Evolutionary conservation across 1,140 invertebrate genomes (phyloP), one percentile per base, ranked within the genome.

Genomic region (Dermatophagoides farinae): DNA sequence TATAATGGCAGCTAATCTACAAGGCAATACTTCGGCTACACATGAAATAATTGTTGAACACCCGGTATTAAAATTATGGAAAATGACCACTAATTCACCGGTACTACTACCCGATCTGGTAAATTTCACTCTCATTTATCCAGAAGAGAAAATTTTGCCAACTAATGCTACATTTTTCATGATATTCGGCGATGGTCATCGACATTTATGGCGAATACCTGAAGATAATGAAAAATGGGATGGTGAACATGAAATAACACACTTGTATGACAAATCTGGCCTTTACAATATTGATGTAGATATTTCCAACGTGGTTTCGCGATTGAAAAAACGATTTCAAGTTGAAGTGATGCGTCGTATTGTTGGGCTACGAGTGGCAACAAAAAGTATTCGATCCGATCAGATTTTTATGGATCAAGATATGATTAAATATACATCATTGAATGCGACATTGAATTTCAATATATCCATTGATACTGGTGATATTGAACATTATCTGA

Each of bases 151-250:
- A 6, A 53, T 50, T 22, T 57, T 68, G 23, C 67, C 67, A n/a
- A 66, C 67, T 1, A 67, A 68, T 64, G 66, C 64, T n/a, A 67
- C 64, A 20, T 61, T 61, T 25, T 23, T 61, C 1, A 63, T 68
- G 37, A 61, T 60, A 39, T 68, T 67, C 57, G 67, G 67, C 23
- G 67, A 68, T 58, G 64, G 65, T 12, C 61, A 62, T 50, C 58
- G 53, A 11, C 53, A 57, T 23, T 62, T 64, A 18, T 67, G 65
- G 66, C 60, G 60, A 39, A 58, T 68, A 54, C 66, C 66, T 11
- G 67, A 67, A 46, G 31, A 49, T 22, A 22, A 20, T 25, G 62
- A 18, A 23, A 55, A 65, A 46, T 64, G 65, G 16, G 43, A 60
- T 52, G 60, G 62, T 8, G 59, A 61, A 37, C 47, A 64, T 49